These are phyloP conservation scores for Mormyrus iriodes DNA, from an alignment of 2,113 vertebrate genomes.

Conservation along the genomic window DNA sequence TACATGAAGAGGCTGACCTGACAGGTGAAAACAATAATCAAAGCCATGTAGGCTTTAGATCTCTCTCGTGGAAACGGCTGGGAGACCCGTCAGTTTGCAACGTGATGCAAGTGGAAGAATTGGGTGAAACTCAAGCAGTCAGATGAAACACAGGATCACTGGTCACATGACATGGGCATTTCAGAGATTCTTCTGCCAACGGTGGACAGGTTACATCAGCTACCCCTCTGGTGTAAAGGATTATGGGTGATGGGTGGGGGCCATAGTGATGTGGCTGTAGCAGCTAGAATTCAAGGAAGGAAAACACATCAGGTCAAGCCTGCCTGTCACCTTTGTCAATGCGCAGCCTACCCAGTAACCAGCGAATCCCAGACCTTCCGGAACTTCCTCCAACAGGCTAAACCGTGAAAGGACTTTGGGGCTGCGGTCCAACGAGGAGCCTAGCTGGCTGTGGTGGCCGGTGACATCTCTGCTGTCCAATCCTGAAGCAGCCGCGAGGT, in stretches of 20 bases:
- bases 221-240: not conserved
- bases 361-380: not conserved
- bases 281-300: not conserved
- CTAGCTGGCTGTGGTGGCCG: not conserved
- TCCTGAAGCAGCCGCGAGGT: not conserved
- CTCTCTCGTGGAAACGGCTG: conserved; percentile 33
- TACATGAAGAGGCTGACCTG: not conserved
- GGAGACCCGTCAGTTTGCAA: conserved; percentile 37
- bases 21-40: not conserved
- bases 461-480: not conserved
- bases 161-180: conserved; percentile 33
- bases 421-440: not conserved
- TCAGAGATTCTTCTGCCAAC: conserved; percentile 34
- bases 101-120: conserved; percentile 39
- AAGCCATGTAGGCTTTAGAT: not conserved
- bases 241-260: not conserved
- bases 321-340: not conserved
- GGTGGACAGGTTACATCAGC: conserved; percentile 26
- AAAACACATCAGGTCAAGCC: not conserved
- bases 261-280: not conserved
- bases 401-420: conserved; percentile 4
- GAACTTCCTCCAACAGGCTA: not conserved
- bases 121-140: conserved; percentile 27
- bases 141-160: conserved; percentile 30
- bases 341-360: not conserved